Evolutionary conservation across 2,888 invertebrate species (phyloP).

Genomic region (Brenthis ino): DNA sequence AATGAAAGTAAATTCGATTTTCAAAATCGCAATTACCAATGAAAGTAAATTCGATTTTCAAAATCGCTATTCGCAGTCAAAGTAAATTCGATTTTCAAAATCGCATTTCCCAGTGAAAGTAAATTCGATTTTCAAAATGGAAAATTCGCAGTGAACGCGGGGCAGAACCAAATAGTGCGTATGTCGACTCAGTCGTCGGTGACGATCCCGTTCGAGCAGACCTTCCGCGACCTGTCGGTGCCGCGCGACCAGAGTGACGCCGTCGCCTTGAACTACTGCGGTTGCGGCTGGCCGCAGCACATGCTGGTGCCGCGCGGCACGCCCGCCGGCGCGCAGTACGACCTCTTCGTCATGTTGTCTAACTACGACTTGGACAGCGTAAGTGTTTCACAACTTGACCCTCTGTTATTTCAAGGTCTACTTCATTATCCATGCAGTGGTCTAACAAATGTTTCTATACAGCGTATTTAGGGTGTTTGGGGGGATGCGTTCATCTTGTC

Average conservation of each 20-base stretch:
- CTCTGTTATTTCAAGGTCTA: too few species aligned
- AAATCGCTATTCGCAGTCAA: too few species aligned
- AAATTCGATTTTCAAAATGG: neutral
- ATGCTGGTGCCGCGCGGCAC: constrained; percentile 80
- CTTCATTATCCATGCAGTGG: too few species aligned
- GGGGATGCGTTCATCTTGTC: too few species aligned
- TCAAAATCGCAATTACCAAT: too few species aligned
- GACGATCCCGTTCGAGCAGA: constrained; percentile 82
- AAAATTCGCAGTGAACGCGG: constrained; percentile 76
- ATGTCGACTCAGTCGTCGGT: constrained; percentile 82
- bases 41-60: too few species aligned
- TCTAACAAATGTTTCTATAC: too few species aligned
- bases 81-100: too few species aligned
- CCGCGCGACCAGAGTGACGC: constrained; percentile 52
- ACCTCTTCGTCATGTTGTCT: constrained; percentile 74
- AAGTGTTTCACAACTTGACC: constrained; percentile 39
- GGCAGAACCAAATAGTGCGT: constrained; percentile 79
- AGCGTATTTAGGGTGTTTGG: too few species aligned
- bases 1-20: too few species aligned
- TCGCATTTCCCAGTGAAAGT: too few species aligned
- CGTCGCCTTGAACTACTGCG: constrained; percentile 80
- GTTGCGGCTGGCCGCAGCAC: constrained; percentile 84
- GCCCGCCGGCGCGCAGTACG: constrained; percentile 59
- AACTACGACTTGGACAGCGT: constrained; percentile 73
- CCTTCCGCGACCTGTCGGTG: constrained; percentile 77